Conservation (phyloP, 2,797 vertebrate genomes). For the Toxotes lorentzi region DNA sequence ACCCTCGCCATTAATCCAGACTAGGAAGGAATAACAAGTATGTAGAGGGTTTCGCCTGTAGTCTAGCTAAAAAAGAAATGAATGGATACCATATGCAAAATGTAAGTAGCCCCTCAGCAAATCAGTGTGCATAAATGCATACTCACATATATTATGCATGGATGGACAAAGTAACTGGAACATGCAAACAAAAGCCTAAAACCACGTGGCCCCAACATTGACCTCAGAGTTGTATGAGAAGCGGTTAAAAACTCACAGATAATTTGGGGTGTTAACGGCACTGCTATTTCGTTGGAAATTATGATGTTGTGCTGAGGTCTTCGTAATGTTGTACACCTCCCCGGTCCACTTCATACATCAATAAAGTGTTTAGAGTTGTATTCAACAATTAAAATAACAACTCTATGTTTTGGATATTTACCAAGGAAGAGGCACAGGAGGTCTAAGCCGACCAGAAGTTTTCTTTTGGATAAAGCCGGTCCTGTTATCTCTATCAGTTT, state of each 20-base stretch:
- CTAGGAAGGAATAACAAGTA: neutral
- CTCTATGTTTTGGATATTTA: slow-evolving; percentile 51
- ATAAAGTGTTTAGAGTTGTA: neutral
- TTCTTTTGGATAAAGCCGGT: slow-evolving; percentile 71
- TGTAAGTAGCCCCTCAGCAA: neutral
- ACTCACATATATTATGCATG: neutral
- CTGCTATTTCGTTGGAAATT: neutral
- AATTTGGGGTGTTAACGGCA: neutral
- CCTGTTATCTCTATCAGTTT: slow-evolving; percentile 61
- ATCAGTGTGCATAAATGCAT: neutral
- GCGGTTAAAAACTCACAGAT: neutral
- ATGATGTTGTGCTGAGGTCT: neutral
- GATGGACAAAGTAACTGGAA: slow-evolving; percentile 4
- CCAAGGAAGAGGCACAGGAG: slow-evolving; percentile 80
- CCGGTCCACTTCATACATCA: neutral
- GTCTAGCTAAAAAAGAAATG: neutral
- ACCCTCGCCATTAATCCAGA: neutral
- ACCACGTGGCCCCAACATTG: neutral
- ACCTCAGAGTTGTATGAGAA: neutral
- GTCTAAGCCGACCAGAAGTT: slow-evolving; percentile 78
- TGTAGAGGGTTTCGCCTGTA: neutral
- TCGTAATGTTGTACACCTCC: neutral
- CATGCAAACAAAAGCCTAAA: neutral
- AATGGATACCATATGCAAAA: neutral
- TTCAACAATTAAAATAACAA: slow-evolving; percentile 3